phyloP scores from a whole-genome alignment of 1,140 invertebrate genomes.

The Drosophila pruinosa region DNA sequence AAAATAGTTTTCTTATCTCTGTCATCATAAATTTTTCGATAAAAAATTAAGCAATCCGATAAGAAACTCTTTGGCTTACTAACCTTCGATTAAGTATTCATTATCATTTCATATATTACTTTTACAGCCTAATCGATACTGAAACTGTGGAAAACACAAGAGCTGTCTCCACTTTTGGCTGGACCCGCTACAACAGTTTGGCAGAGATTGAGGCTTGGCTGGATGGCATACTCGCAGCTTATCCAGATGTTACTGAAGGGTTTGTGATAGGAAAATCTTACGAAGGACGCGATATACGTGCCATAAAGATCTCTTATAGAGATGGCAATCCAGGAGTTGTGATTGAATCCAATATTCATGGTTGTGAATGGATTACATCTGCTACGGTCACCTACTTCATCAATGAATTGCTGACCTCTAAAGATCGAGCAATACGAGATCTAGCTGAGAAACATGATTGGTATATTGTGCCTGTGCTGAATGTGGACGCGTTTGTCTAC shows the following conservation, averaged over 20 bases:
- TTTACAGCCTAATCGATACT: not conserved
- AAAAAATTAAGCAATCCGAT: not conserved
- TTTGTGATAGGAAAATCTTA: conserved; percentile 17
- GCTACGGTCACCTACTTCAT: conserved; percentile 85
- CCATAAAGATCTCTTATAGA: conserved; percentile 83
- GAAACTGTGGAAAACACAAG: not conserved
- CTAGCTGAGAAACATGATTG: conserved; percentile 84
- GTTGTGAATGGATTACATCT: conserved; percentile 85
- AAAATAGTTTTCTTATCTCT: not conserved
- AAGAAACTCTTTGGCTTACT: not conserved
- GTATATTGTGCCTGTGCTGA: conserved; percentile 88
- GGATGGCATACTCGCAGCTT: conserved; percentile 66
- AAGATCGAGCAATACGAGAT: conserved; percentile 66
- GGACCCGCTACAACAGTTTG: conserved; percentile 82
- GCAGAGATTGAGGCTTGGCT: conserved; percentile 84
- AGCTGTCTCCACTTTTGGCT: conserved; percentile 53
- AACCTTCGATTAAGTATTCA: not conserved
- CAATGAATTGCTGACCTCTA: conserved; percentile 82
- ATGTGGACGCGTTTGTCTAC: conserved; percentile 89
- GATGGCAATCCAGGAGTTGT: conserved; percentile 83
- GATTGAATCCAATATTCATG: conserved; percentile 85
- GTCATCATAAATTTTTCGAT: not conserved
- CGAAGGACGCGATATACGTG: not conserved
- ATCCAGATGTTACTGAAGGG: conserved; percentile 56
- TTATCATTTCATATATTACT: not conserved